Evolutionary conservation across 2,888 invertebrate genomes (phyloP), one percentile per base, ranked within the genome.

Genomic region (Mimumesa dahlbomi): DNA sequence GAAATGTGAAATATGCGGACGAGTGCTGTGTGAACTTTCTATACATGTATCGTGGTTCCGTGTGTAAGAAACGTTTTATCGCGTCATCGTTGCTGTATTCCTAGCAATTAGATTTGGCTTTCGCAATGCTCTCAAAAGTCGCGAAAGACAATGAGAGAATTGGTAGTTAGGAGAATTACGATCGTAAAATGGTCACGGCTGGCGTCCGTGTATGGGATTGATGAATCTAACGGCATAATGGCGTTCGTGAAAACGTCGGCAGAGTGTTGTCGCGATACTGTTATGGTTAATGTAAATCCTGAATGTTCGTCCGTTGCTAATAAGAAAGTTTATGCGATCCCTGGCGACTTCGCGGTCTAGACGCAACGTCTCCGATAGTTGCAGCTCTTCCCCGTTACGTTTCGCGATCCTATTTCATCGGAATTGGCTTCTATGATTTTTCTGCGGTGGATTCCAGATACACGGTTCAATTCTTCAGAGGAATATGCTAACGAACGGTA

Each of bases 311-410:
- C 19, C 40, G 19, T 7, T 19, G 18, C 31, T 16, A 54, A 18
- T 45, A 29, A 46, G 56, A 53, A 66, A 61, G 31, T 72, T 73
- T 66, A 73, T 66, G 52, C 42, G 21, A 46, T 73, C 54, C 49
- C 46, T 31, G 59, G 50, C 63, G 57, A 63, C 59, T 34, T n/a
- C 4, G 31, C 46, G 56, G 34, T 18, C 22, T 42, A 50, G 31
- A 49, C 50, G 16, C 16, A 42, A 50, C 50, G 54, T 59, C 34
- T 50, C 13, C 49, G 18, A 42, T 5, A 13, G 1, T 34, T 50
- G 48, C 43, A 29, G 36, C 42, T 65, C 40, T 19, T 22, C 13
- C 1, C 14, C 2, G 11, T 34, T 4, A n/a, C 9, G 34, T 4
- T 34, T 4, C 34, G 34, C 1, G 22, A n/a, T 11, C 2, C 40